phyloP scores from a whole-genome alignment of 2,888 invertebrate species.

The Isotomurus palustris region DNA sequence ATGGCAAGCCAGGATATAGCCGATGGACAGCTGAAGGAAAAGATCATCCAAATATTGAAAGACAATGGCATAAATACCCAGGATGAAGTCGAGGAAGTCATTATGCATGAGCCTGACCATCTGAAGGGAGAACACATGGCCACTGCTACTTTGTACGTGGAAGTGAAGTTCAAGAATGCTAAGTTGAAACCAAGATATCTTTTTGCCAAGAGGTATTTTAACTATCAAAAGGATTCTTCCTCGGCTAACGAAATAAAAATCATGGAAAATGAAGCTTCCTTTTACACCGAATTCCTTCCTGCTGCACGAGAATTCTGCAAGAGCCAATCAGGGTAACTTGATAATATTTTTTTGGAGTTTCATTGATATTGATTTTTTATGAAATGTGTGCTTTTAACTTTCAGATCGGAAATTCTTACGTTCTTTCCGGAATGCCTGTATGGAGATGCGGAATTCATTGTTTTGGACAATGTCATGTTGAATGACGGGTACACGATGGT shows the following conservation, averaged over 20 bases:
- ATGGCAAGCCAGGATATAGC: background rate
- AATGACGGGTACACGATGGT: constrained; percentile 12
- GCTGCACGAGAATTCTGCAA: constrained; percentile 17
- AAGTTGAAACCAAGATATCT: constrained; percentile 12
- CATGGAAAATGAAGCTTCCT: constrained; percentile 23
- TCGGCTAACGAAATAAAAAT: constrained; percentile 4
- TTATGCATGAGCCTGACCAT: background rate
- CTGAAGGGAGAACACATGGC: constrained; percentile 19
- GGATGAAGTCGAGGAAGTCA: constrained; percentile 9
- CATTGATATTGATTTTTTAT: background rate
- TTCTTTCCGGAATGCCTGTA: constrained; percentile 30
- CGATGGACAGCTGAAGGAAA: constrained; percentile 48
- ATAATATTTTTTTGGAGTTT: background rate
- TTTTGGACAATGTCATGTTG: constrained; percentile 21
- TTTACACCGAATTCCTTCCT: constrained; percentile 17
- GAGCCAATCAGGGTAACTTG: constrained; percentile 13
- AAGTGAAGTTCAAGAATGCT: constrained; percentile 15
- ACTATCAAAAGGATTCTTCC: background rate
- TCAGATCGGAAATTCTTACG: constrained; percentile 10
- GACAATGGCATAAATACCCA: constrained; percentile 14
- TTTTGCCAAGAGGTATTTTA: constrained; percentile 15
- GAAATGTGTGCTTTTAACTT: no score
- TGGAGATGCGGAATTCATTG: constrained; percentile 22
- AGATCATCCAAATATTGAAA: constrained; percentile 4
- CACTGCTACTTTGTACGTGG: constrained; percentile 8